Percentiles rank a stretch among this genome's conserved stretches.
Conservation (phyloP, 1,140 invertebrate genomes). For the Bombus turneri region DNA sequence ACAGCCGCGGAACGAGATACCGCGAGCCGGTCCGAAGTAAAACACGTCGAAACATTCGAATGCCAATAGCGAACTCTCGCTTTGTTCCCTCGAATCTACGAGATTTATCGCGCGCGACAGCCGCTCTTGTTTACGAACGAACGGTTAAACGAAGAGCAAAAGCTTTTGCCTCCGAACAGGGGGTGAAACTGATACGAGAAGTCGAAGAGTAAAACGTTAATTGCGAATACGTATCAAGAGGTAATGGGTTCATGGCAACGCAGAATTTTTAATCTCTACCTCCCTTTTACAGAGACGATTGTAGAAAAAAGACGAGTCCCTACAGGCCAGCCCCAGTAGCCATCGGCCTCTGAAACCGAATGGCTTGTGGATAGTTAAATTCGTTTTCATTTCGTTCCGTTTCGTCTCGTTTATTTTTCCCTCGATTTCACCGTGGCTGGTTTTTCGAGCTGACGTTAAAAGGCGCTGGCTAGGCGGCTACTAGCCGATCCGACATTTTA, state of each 20-base stretch:
- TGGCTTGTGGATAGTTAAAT: slow-evolving; percentile 45
- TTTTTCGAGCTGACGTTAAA: slow-evolving; percentile 35
- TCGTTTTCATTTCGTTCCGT: slow-evolving; percentile 60
- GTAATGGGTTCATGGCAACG: slow-evolving; percentile 1
- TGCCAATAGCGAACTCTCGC: background rate
- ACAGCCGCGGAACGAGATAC: background rate
- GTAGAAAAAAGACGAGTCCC: slow-evolving; percentile 36
- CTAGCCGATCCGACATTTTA: slow-evolving; percentile 29
- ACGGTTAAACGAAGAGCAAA: background rate
- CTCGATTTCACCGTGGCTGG: slow-evolving; percentile 37
- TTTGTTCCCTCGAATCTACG: background rate
- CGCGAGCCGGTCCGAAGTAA: no score
- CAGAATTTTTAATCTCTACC: slow-evolving; percentile 49
- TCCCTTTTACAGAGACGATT: slow-evolving; percentile 30
- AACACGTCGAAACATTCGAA: background rate
- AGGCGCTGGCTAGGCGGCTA: background rate
- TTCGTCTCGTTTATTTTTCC: slow-evolving; percentile 61
- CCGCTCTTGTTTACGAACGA: background rate
- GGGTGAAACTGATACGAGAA: background rate
- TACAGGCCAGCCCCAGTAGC: background rate
- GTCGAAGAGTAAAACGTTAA: slow-evolving; percentile 22
- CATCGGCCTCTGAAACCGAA: background rate
- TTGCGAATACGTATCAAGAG: slow-evolving; percentile 11
- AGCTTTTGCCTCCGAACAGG: background rate
- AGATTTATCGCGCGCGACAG: background rate